These are phyloP conservation scores for Psilopogon haemacephalus DNA, from an alignment of 2,113 vertebrate genomes.

Conservation along the genomic window DNA sequence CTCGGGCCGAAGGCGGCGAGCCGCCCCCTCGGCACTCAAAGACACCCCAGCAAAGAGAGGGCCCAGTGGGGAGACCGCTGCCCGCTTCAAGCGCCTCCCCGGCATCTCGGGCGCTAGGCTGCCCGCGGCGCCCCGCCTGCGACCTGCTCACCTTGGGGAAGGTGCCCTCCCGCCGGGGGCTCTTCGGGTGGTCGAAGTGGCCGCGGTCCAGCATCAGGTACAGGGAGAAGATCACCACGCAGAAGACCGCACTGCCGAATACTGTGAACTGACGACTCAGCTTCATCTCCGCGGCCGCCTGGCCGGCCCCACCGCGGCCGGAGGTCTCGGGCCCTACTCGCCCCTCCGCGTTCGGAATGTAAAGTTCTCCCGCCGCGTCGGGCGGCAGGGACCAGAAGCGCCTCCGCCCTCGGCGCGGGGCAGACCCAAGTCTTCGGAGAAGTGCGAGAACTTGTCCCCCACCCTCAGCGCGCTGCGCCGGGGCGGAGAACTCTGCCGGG, in stretches of 20 bases:
- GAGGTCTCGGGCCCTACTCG: not conserved
- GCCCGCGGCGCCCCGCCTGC: not conserved
- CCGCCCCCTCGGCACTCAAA: not conserved
- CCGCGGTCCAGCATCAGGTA: constrained; percentile 86
- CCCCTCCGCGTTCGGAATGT: not conserved
- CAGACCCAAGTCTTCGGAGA: not conserved
- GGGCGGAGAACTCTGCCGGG: not conserved
- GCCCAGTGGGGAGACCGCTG: too few relatives aligned
- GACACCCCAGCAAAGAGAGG: not conserved
- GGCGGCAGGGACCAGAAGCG: not conserved
- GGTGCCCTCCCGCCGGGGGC: constrained; percentile 68
- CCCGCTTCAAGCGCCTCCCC: too few relatives aligned
- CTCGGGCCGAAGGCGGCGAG: too few relatives aligned
- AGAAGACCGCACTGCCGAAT: constrained; percentile 85
- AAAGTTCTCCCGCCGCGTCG: not conserved
- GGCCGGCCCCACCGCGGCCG: not conserved
- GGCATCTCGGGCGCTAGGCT: not conserved
- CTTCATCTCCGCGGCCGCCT: constrained; percentile 73
- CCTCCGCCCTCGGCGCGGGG: not conserved
- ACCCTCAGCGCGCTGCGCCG: not conserved
- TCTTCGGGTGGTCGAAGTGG: constrained; percentile 79
- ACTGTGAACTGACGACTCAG: constrained; percentile 85
- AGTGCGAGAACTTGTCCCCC: not conserved
- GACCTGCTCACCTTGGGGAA: constrained; percentile 74
- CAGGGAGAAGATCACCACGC: constrained; percentile 84